Base-by-base conservation (phyloP, 2,888 invertebrate species). In the Yponomeuta cagnagella region DNA sequence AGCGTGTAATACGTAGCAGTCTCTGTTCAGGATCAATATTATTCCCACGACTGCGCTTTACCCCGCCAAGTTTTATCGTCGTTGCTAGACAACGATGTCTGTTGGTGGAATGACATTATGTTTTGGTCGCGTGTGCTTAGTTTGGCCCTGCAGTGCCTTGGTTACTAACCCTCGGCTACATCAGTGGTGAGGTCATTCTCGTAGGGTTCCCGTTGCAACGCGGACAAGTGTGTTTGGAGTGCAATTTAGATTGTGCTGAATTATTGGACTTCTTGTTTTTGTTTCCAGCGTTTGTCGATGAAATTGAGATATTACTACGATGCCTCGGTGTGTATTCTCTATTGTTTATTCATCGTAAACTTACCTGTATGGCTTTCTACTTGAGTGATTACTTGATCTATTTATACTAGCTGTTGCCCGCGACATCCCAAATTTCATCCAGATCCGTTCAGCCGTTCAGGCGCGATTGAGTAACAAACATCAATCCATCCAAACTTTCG, bases 301-400 rank as follows among this genome's bases (percentile, higher is more conserved):
- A 73, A 72, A 85, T 82, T 92, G 74, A 80, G 86, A 76, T 90
- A 91, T 77, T 91, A 86, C 80, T 91, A 91, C 78, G 91, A 91
- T 77, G 83, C 89, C 71, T 84, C 90, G 87, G 91, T 91, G 82
- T 76, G 90, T 89, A 72, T 66, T 30, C 23, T 72, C 66, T 70
- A 58, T 43, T 37, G 52, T 31, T 37, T 37, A 33, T 37, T 68
- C 69, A n/a, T n/a, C 15, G 63, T 23, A n/a, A n/a, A 63, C 52
- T 52, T 37, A 2, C 5, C 37, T n/a, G 63, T 15, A 63, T 23
- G 5, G 63, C 23, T 15, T 63, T 63, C 6, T 63, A 63, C 12
- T 23, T 63, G 63, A n/a, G 63, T 23, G 15, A 15, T 23, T n/a
- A 63, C 63, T 43, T 37, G 37, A 37, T 43, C 6, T 9, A 43